Evolutionary conservation across 2,797 vertebrate species (phyloP).

Genomic region (Premnoplex brunnescens): DNA sequence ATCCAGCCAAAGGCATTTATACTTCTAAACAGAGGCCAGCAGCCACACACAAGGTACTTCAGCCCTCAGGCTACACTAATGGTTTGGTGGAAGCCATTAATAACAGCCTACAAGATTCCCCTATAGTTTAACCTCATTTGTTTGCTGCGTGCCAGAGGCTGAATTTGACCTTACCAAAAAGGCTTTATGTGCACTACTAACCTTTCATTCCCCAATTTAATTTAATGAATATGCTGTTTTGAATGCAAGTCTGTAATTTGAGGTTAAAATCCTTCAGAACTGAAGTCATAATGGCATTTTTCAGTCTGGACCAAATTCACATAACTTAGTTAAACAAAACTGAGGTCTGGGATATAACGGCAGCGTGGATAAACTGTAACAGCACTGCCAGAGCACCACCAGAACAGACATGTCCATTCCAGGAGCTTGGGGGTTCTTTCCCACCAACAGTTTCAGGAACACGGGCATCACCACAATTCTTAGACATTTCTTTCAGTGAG

Average conservation of each 20-base stretch:
- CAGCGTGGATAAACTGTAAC: neutral
- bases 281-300: slow-evolving; percentile 15
- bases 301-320: neutral
- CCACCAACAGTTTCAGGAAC: neutral
- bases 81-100: slow-evolving; percentile 23
- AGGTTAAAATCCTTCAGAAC: slow-evolving; percentile 29
- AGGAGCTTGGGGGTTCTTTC: neutral
- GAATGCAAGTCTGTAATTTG: slow-evolving; percentile 18
- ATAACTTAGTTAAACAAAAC: neutral
- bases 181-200: neutral
- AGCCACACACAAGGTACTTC: slow-evolving; percentile 42
- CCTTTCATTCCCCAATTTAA: slow-evolving; percentile 13
- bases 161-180: slow-evolving; percentile 14
- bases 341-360: neutral
- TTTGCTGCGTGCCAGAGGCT: neutral
- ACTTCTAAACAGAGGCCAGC: neutral
- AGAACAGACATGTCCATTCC: neutral
- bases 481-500: neutral
- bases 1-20: slow-evolving; percentile 1
- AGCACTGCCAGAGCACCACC: neutral
- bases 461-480: neutral
- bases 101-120: neutral
- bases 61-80: neutral
- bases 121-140: slow-evolving; percentile 22
- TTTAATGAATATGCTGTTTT: neutral